phyloP scores from a whole-genome alignment of 2,888 invertebrate genomes.

The Xestoiulus laeticollis region DNA sequence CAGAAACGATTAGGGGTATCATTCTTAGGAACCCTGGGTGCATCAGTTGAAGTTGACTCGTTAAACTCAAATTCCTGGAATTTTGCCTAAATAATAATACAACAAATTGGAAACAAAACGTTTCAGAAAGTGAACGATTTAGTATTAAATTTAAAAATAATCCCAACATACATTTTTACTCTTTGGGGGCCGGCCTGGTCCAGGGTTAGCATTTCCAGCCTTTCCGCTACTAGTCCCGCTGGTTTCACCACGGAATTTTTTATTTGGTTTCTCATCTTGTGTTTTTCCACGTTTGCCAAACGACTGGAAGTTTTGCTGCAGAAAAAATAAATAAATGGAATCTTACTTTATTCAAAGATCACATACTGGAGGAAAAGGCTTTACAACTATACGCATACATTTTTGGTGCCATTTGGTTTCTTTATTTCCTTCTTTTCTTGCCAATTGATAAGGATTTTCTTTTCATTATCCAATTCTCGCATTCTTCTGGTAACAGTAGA shows the following conservation, averaged over 20 bases:
- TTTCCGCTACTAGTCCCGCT: constrained; percentile 59
- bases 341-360: background rate
- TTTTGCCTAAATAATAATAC: constrained; percentile 54
- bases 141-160: background rate
- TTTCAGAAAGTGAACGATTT: background rate
- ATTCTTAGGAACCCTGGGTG: constrained; percentile 76
- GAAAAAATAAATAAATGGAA: background rate
- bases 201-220: constrained; percentile 57
- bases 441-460: constrained; percentile 55
- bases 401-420: constrained; percentile 53
- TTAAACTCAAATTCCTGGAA: constrained; percentile 57
- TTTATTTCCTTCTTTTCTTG: constrained; percentile 56
- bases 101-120: background rate
- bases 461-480: constrained; percentile 73
- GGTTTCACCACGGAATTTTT: constrained; percentile 64
- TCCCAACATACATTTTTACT: constrained; percentile 60
- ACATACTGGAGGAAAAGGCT: background rate
- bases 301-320: constrained; percentile 64
- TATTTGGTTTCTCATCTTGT: constrained; percentile 70
- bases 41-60: constrained; percentile 54
- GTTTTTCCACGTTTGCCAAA: constrained; percentile 69
- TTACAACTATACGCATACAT: constrained; percentile 20
- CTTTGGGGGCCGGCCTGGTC: constrained; percentile 60
- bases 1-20: constrained; percentile 95
- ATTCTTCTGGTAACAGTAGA: constrained; percentile 83